These are phyloP conservation scores for Leptinotarsa lineolata DNA, from an alignment of 1,140 invertebrate species.

Conservation along the genomic window DNA sequence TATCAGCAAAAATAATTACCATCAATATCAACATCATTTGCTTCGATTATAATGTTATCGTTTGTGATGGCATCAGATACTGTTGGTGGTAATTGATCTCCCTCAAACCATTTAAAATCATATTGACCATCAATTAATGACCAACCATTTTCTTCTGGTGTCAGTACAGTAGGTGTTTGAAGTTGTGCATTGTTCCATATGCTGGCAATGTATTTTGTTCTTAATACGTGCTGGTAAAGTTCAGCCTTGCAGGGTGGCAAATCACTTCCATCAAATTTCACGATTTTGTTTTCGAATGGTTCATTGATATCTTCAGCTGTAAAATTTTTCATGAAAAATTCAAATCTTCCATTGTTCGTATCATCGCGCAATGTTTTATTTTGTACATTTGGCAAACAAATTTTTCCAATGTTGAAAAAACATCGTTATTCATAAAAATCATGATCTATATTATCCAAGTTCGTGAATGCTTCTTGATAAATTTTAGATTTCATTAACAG, in stretches of 20 bases:
- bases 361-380: too few species aligned
- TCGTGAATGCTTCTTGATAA: too few species aligned
- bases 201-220: neutral
- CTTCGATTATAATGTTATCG: neutral
- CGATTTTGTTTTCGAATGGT: neutral
- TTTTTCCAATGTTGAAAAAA: too few species aligned
- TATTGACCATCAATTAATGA: neutral
- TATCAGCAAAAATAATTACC: neutral
- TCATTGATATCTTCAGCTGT: neutral
- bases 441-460: too few species aligned
- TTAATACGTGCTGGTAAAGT: neutral
- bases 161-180: neutral
- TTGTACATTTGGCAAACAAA: too few species aligned
- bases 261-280: neutral
- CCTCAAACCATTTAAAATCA: neutral
- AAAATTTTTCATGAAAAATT: too few species aligned
- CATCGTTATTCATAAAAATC: too few species aligned
- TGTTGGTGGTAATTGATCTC: conserved; percentile 2
- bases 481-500: too few species aligned
- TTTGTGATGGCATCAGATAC: neutral
- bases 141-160: neutral
- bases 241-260: neutral
- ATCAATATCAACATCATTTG: neutral
- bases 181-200: neutral
- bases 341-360: too few species aligned